phyloP scores from a whole-genome alignment of 1,140 invertebrate genomes.

The Hetaerina americana region DNA sequence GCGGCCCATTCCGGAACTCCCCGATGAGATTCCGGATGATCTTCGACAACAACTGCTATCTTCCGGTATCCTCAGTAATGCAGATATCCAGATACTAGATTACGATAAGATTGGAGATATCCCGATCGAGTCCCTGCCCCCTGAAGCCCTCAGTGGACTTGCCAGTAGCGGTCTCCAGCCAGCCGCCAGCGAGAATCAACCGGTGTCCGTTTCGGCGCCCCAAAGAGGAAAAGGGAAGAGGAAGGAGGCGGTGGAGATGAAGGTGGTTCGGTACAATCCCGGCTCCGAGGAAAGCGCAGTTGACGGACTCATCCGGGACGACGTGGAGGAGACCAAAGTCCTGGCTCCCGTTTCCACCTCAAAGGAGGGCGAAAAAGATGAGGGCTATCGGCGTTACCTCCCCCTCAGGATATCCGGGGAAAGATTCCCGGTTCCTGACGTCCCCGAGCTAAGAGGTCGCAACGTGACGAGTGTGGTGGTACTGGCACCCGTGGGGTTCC shows the following conservation, averaged over 20 bases:
- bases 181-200: constrained; percentile 44
- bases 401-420: constrained; percentile 54
- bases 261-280: constrained; percentile 67
- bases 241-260: constrained; percentile 59
- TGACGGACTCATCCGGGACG: constrained; percentile 30
- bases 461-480: constrained; percentile 69
- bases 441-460: constrained; percentile 52
- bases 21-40: constrained; percentile 76
- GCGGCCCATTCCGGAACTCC: constrained; percentile 39
- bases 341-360: constrained; percentile 44
- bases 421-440: constrained; percentile 68
- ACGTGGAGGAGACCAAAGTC: constrained; percentile 37
- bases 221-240: constrained; percentile 30
- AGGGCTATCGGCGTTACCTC: constrained; percentile 65
- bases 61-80: constrained; percentile 71
- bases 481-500: constrained; percentile 49
- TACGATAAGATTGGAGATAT: constrained; percentile 82
- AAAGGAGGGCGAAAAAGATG: constrained; percentile 41
- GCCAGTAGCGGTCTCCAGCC: constrained; percentile 55
- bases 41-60: constrained; percentile 66
- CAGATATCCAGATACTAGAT: constrained; percentile 71
- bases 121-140: constrained; percentile 65
- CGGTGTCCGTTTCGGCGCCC: constrained; percentile 36
- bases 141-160: constrained; percentile 70
- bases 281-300: constrained; percentile 54